A percentile compares a stretch with the other conserved stretches of the same genome.
phyloP scores from a whole-genome alignment of 2,888 invertebrate species.

The Pyrgus malvae region DNA sequence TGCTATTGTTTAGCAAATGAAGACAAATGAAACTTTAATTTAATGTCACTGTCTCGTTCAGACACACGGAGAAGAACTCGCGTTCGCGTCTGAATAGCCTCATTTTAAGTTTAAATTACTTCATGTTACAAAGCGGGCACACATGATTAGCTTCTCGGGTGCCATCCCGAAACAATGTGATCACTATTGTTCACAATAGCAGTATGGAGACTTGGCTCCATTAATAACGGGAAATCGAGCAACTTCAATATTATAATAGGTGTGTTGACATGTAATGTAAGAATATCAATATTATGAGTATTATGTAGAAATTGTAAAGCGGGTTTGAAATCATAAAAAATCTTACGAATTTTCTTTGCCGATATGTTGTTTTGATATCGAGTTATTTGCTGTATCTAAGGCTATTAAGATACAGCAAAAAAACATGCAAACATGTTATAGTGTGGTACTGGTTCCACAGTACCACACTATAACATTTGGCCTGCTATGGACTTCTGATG shows the following conservation, averaged over 20 bases:
- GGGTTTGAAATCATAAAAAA: too few species aligned
- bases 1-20: constrained; percentile 82
- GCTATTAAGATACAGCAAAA: too few species aligned
- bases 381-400: too few species aligned
- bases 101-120: constrained; percentile 61
- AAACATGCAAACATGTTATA: too few species aligned
- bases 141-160: constrained; percentile 29
- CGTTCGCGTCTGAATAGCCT: constrained; percentile 53
- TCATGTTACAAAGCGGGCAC: constrained; percentile 37
- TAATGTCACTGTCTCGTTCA: constrained; percentile 80
- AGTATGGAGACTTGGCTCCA: not conserved
- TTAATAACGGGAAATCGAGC: not conserved
- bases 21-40: constrained; percentile 83
- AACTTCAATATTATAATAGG: not conserved
- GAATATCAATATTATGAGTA: too few species aligned
- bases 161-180: constrained; percentile 15
- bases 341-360: too few species aligned
- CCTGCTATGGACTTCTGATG: constrained; percentile 35
- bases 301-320: too few species aligned
- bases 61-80: constrained; percentile 65
- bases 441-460: too few species aligned
- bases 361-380: too few species aligned
- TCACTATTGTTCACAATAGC: constrained; percentile 7
- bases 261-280: not conserved
- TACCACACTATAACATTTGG: too few species aligned